A percentile compares a stretch with the other conserved stretches of the same genome.
Conservation (phyloP, 2,113 vertebrate genomes). For the Urocynchramus pylzowi region DNA sequence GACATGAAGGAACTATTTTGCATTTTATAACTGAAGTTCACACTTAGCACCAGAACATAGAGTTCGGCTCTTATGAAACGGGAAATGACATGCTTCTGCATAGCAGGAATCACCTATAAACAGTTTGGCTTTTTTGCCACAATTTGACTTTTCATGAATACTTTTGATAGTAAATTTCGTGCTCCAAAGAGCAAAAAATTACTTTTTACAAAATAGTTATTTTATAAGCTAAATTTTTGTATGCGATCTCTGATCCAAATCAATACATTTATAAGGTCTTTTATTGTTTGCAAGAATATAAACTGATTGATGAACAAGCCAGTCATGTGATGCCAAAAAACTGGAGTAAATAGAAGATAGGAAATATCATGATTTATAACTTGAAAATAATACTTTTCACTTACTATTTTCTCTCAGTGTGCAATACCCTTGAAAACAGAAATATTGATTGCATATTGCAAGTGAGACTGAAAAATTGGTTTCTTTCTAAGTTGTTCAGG, state of each 20-base stretch:
- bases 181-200: not conserved
- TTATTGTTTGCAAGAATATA: not conserved
- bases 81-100: not conserved
- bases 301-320: not conserved
- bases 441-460: not conserved
- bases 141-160: not conserved
- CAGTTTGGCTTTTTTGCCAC: not conserved
- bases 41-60: not conserved
- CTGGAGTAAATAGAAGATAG: not conserved
- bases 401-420: not conserved
- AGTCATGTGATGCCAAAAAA: not conserved
- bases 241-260: not conserved
- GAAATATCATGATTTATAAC: not conserved
- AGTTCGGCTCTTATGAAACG: not conserved
- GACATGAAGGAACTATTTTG: not conserved
- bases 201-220: not conserved
- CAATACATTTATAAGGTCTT: not conserved
- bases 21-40: not conserved
- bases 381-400: not conserved
- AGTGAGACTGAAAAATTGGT: not conserved
- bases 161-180: not conserved
- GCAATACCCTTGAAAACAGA: not conserved
- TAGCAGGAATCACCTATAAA: not conserved
- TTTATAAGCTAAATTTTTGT: not conserved
- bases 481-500: not conserved